Base-by-base conservation (phyloP, 2,888 invertebrate genomes). In the Agrotis ipsilon region DNA sequence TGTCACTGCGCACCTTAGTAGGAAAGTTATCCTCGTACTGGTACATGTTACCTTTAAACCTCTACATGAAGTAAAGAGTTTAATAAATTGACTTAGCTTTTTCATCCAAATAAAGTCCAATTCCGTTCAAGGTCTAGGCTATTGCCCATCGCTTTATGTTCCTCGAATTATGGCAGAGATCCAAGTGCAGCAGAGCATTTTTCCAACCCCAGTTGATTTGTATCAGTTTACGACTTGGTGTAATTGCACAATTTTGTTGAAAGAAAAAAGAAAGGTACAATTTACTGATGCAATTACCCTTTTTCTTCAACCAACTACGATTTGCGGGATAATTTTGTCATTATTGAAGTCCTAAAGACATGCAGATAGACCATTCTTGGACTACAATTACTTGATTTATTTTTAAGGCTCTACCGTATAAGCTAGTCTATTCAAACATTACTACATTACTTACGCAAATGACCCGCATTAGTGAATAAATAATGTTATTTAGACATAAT, bases 401-500 rank as follows among this genome's bases (percentile, higher is more conserved):
- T 46, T 63, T 59, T 48, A 68, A 69, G 32, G 51, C 18, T 58
- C 13, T 19, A 60, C 54, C 46, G 48, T 48, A n/a, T 13, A 46
- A 27, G 3, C 27, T 46, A 21, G 64, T 73, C 63, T 58, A 51
- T 67, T 62, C 51, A 54, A 63, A 78, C 51, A 43, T 66, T 54
- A 68, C 60, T 18, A 70, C 57, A 54, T 46, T 32, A 48, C 60
- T 69, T 48, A 78, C 39, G 54, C 60, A 72, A 75, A 83, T 75
- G 55, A 63, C 80, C 61, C 64, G 46, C 68, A 68, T 78, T 78
- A 62, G 64, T 81, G 67, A 82, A 81, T 78, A 69, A 72, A 9
- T 83, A 68, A 81, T 74, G 69, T 64, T 78, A 61, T 72, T 72
- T 71, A 63, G 52, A 65, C 68, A 51, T 73, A 68, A 82, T 72